Percentiles rank a stretch among this genome's conserved stretches.
phyloP scores from a whole-genome alignment of 2,113 vertebrate genomes.

The Microcebus murinus region DNA sequence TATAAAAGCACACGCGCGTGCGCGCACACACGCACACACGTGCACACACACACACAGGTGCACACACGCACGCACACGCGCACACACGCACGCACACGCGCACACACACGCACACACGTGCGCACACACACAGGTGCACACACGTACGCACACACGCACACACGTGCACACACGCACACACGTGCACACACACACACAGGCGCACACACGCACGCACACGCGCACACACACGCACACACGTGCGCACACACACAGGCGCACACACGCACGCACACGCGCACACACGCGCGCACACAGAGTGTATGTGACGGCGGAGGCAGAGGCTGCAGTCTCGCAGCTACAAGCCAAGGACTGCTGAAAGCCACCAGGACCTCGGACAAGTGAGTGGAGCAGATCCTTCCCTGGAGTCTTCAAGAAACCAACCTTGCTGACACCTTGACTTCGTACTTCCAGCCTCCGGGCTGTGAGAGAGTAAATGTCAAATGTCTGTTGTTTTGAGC shows the following conservation, averaged over 20 bases:
- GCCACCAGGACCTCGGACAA: not conserved
- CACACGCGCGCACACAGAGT: too few relatives aligned
- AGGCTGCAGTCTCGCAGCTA: not conserved
- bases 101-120: too few relatives aligned
- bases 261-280: not conserved
- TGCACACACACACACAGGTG: not conserved
- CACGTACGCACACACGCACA: too few relatives aligned
- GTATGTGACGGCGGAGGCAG: not conserved
- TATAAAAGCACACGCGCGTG: not conserved
- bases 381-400: fast-evolving
- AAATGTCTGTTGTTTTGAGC: not conserved
- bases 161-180: not conserved
- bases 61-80: not conserved
- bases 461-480: too few relatives aligned
- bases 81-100: too few relatives aligned
- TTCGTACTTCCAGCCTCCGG: not conserved
- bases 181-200: not conserved
- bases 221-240: too few relatives aligned
- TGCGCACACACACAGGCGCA: not conserved
- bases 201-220: too few relatives aligned
- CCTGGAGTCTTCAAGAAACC: not conserved
- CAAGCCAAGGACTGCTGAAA: not conserved
- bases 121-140: not conserved
- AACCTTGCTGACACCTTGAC: not conserved
- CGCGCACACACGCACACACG: too few relatives aligned